Percentiles rank a stretch among this genome's conserved stretches.
Conservation (phyloP, 2,888 invertebrate species). For the Vesta saturnalis region DNA sequence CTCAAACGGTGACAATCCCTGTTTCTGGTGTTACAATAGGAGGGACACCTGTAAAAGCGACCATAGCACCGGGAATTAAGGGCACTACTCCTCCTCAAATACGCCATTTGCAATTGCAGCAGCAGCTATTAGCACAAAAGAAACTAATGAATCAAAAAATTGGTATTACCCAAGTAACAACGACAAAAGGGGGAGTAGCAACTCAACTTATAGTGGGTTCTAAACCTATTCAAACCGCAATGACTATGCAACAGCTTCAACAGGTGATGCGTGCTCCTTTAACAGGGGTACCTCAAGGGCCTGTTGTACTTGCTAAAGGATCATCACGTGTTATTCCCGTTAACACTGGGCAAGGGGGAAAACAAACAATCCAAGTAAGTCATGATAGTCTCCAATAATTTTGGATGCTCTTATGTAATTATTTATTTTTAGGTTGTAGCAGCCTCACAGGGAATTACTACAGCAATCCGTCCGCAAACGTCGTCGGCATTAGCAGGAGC, state of each 20-base stretch:
- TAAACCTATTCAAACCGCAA: conserved; percentile 69
- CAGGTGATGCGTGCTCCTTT: conserved; percentile 68
- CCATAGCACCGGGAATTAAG: conserved; percentile 56
- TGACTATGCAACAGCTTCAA: conserved; percentile 80
- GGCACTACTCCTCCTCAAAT: conserved; percentile 72
- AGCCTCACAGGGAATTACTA: conserved; percentile 64
- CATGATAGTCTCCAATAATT: neutral
- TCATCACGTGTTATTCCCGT: conserved; percentile 74
- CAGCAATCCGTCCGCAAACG: conserved; percentile 65
- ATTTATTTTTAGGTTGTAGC: conserved; percentile 65
- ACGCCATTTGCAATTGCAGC: conserved; percentile 71
- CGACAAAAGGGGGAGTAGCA: conserved; percentile 65
- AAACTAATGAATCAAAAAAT: conserved; percentile 70
- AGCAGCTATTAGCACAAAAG: conserved; percentile 66
- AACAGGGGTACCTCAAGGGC: conserved; percentile 64
- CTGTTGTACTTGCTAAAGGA: conserved; percentile 71
- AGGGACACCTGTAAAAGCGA: conserved; percentile 56
- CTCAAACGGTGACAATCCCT: conserved; percentile 65
- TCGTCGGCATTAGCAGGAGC: conserved; percentile 63
- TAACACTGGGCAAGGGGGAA: conserved; percentile 65
- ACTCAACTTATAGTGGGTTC: conserved; percentile 78
- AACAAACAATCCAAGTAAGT: conserved; percentile 70
- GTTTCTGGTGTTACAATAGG: conserved; percentile 65
- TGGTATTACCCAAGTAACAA: conserved; percentile 66
- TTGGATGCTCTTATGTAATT: neutral